Evolutionary conservation across 2,888 invertebrate species (phyloP), one percentile per base, ranked within the genome.

Genomic region (Syritta pipiens): DNA sequence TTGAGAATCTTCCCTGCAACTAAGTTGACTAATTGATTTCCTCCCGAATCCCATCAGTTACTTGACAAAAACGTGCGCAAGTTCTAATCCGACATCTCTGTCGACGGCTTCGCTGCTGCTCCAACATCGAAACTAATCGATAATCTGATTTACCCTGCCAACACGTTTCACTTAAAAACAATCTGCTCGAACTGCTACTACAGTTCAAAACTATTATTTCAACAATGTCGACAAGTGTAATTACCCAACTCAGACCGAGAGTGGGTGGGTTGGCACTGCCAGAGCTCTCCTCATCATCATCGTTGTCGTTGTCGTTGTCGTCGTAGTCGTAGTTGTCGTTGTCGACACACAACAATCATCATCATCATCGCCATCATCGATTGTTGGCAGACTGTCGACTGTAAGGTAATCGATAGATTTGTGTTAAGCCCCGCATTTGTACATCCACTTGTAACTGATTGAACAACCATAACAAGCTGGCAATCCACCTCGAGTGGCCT

Each of bases 381-480:
- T 48, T 62, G 24, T 9, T 48, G 26, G 32, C n/a, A 40, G 4
- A 20, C 24, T 40, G 46, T 57, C 59, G 49, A 44, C 42, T 65
- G 37, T 24, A 59, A 79, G 44, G 68, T 79, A 79, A 67, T 79
- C 79, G 67, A 79, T 79, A 68, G 79, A 79, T 74, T 74, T 79
- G 65, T 49, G 79, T 68, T 79, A 74, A 79, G 67, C 74, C 57
- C 30, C 60, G 48, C 60, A 67, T 79, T 79, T 79, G 67, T 74
- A 63, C 68, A 60, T 74, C 79, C 79, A 79, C 79, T 79, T 74
- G 74, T 60, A 79, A 79, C 67, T 79, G 59, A 74, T 79, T 74
- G 79, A 79, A 79, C 67, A 79, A 62, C 67, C 67, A 79, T 79
- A 79, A 74, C 67, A 74, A 79, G 74, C 49, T 42, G 62, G 46